phyloP scores from a whole-genome alignment of 2,888 invertebrate genomes.

The Morpho achilles region DNA sequence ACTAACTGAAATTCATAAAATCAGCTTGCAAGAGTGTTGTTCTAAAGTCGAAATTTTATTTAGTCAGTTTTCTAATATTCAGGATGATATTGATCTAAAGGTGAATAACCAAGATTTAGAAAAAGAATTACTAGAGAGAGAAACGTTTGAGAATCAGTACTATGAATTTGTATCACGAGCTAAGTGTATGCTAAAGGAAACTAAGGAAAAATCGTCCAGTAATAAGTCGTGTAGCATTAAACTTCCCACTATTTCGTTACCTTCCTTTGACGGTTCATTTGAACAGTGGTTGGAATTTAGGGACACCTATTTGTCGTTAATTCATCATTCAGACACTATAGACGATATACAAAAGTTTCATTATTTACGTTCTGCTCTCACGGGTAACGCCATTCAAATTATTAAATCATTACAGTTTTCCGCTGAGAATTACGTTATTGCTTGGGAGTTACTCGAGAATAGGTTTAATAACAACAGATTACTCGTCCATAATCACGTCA shows the following conservation, averaged over 20 bases:
- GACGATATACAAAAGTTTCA: conserved; percentile 30
- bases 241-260: conserved; percentile 15
- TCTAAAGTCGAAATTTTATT: too few species aligned
- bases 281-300: conserved; percentile 15
- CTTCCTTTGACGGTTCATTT: conserved; percentile 19
- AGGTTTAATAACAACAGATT: conserved; percentile 4
- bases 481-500: conserved; percentile 16
- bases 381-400: too few species aligned
- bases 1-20: too few species aligned
- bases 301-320: conserved; percentile 1
- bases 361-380: conserved; percentile 21
- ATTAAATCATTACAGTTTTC: neutral
- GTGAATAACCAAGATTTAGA: too few species aligned
- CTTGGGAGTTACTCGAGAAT: neutral
- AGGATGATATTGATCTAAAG: too few species aligned
- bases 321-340: neutral
- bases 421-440: neutral
- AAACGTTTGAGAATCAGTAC: too few species aligned
- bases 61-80: too few species aligned
- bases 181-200: too few species aligned
- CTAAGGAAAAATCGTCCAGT: too few species aligned
- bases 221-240: neutral
- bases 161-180: too few species aligned
- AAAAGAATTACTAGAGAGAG: too few species aligned
- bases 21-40: too few species aligned